These are phyloP conservation scores for Periparus ater DNA, from an alignment of 2,797 vertebrate species.

Conservation along the genomic window DNA sequence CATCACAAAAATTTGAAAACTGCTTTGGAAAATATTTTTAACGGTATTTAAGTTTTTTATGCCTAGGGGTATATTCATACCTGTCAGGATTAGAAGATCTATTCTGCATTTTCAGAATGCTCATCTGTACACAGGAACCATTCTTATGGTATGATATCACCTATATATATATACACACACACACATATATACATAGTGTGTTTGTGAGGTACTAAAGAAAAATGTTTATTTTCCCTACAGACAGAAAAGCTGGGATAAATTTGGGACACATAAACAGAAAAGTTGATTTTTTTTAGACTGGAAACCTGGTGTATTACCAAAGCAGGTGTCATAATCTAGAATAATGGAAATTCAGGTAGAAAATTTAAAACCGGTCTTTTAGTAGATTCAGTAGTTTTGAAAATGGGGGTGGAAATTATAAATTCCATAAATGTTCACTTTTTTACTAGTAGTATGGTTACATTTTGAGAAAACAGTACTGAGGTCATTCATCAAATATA, in stretches of 20 bases:
- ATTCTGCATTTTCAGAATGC: background rate
- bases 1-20: background rate
- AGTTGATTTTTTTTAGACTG: background rate
- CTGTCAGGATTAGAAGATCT: background rate
- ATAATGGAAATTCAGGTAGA: background rate
- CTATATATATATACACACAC: background rate
- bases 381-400: background rate
- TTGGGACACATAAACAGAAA: background rate
- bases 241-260: background rate
- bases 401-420: background rate
- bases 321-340: background rate
- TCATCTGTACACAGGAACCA: background rate
- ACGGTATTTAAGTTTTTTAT: background rate
- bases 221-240: background rate
- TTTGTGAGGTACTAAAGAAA: background rate
- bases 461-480: background rate
- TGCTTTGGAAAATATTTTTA: background rate
- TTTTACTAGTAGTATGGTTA: background rate
- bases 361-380: background rate
- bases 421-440: background rate
- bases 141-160: background rate
- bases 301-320: background rate
- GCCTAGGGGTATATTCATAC: background rate
- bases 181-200: fast-evolving
- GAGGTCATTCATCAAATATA: background rate